Percentiles rank a stretch among this genome's conserved stretches.
These are phyloP conservation scores for Rhadina sibilatrix DNA, from an alignment of 2,113 vertebrate species.

Conservation along the genomic window DNA sequence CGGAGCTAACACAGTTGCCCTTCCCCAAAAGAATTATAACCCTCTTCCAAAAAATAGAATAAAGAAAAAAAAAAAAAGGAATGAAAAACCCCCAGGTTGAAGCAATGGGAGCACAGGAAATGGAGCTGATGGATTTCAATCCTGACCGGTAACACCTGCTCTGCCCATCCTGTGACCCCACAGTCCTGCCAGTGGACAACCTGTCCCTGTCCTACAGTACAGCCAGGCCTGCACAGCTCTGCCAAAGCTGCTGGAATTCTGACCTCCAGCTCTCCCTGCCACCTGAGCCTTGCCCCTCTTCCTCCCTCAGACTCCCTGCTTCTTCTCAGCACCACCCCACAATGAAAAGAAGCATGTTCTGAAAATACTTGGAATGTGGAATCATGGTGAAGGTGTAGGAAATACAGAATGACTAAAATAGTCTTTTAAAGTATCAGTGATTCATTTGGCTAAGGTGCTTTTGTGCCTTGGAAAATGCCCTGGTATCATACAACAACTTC, in stretches of 20 bases:
- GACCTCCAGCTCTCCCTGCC: not conserved
- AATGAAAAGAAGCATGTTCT: not conserved
- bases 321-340: not conserved
- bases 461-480: not conserved
- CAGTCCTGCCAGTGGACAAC: not conserved
- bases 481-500: not conserved
- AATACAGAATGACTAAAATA: not conserved
- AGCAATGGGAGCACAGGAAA: not conserved
- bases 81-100: not conserved
- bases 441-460: not conserved
- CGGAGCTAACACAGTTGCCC: not conserved
- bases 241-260: not conserved
- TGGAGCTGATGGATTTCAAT: not conserved
- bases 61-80: not conserved
- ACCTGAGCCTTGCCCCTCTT: not conserved
- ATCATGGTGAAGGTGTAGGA: not conserved
- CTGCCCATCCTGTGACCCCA: conserved; percentile 17
- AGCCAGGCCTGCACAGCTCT: not conserved
- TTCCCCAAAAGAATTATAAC: not conserved
- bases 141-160: not conserved
- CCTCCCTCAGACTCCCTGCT: not conserved
- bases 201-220: not conserved
- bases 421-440: not conserved
- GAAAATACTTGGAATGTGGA: not conserved
- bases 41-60: not conserved